Base-by-base conservation (phyloP, 2,113 vertebrate genomes). In the Oryzias javanicus region DNA sequence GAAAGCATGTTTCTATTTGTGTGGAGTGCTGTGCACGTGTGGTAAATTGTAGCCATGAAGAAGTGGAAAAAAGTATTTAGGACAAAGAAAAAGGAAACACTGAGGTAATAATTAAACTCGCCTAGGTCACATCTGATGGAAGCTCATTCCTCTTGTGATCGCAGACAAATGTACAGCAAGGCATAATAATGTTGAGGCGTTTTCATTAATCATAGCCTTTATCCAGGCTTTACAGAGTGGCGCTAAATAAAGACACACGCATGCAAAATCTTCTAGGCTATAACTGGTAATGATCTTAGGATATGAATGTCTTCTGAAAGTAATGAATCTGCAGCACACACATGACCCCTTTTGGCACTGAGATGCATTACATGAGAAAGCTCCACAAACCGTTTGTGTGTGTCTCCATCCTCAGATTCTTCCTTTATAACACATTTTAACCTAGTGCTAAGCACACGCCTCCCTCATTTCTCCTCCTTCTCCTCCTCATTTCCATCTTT, bases 311-410 rank as follows among this genome's bases (percentile, higher is more conserved):
- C 70, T 70, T 68, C 52, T 58, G 65, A 70, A 79, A 70, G 55
- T 86, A 86, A 84, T 83, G 69, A 84, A 83, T 86, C 81, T 72
- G 74, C 68, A 84, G 86, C 82, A 85, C 84, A 86, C 86, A 86
- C 63, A 86, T 85, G 83, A 89, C 88, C 81, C 83, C 86, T 89
- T 82, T 87, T 87, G 82, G 83, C 81, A 81, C 80, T 18, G 42
- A 72, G 78, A 59, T 77, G 81, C 81, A 89, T 84, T 86, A 70
- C 88, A 87, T 41, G 71, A 76, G 62, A 74, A 66, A 64, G 79
- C 55, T 50, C 25, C 18, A 13, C 19, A 41, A 64, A 47, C 64
- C 40, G 42, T 56, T 61, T 47, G 48, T 64, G 10, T 67, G 55
- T 61, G 29, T 78, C 24, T 47, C n/a, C 16, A 15, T 19, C 6